Evolutionary conservation across 2,888 invertebrate species (phyloP).

Genomic region (Schrankia costaestrigalis): DNA sequence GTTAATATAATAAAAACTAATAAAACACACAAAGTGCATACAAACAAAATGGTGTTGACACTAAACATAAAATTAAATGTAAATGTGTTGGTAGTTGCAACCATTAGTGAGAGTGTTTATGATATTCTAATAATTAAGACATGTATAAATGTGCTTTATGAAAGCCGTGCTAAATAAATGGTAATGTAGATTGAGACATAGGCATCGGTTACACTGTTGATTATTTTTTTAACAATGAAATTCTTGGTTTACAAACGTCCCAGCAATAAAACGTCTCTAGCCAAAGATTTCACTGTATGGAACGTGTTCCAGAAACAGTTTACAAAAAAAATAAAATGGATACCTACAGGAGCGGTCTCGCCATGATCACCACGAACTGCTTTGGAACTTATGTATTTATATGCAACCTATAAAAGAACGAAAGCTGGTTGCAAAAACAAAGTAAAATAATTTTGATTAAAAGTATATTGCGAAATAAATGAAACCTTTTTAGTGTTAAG

Average conservation of each 20-base stretch:
- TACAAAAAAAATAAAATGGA: slow-evolving; percentile 59
- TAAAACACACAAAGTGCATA: slow-evolving; percentile 14
- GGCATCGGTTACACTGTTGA: no score
- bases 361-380: slow-evolving; percentile 69
- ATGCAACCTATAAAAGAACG: slow-evolving; percentile 83
- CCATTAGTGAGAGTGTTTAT: no score
- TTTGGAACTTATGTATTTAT: slow-evolving; percentile 78
- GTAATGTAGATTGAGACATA: no score
- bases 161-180: no score
- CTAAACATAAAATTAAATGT: slow-evolving; percentile 12
- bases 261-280: no score
- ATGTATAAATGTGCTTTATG: no score
- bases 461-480: slow-evolving; percentile 9
- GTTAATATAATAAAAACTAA: not conserved
- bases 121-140: no score
- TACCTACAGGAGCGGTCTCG: slow-evolving; percentile 88
- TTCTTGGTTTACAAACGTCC: no score
- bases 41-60: slow-evolving; percentile 4
- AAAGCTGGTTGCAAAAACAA: slow-evolving; percentile 78
- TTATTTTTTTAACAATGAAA: no score
- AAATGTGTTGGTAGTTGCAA: no score
- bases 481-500: slow-evolving; percentile 16
- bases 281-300: slow-evolving; percentile 15
- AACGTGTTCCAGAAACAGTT: slow-evolving; percentile 23
- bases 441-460: slow-evolving; percentile 40